Conservation (phyloP, 2,113 vertebrate species). For the Camelus bactrianus region DNA sequence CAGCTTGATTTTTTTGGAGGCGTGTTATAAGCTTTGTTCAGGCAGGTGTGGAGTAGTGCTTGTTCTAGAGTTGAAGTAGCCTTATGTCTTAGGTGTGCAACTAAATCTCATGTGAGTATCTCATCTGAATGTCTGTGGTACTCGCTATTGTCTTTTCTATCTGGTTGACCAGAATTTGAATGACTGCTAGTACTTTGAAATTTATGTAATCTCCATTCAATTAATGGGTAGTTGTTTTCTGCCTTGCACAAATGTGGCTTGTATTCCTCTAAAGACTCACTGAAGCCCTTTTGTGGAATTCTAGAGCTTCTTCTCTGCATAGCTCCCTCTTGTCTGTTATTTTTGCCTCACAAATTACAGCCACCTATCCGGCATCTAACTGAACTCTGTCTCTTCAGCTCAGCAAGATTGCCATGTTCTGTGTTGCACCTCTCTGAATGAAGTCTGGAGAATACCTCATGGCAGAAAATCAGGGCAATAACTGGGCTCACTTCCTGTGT, state of each 20-base stretch:
- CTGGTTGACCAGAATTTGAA: neutral
- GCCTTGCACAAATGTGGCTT: neutral
- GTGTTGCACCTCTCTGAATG: neutral
- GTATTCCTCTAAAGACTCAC: neutral
- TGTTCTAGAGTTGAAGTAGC: neutral
- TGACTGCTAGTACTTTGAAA: neutral
- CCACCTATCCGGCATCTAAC: neutral
- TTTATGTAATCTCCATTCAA: neutral
- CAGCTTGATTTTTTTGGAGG: neutral
- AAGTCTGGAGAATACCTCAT: neutral
- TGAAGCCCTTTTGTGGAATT: neutral
- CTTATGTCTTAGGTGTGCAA: neutral
- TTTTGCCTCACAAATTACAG: neutral
- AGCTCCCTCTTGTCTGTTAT: neutral
- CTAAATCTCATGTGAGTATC: neutral
- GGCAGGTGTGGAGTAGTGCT: neutral
- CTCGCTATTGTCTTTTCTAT: neutral
- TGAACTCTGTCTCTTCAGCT: neutral
- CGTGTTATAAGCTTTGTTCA: neutral
- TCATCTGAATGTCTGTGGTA: neutral
- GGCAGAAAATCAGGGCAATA: neutral
- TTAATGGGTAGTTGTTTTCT: neutral
- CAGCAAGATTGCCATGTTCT: neutral
- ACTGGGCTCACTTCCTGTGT: neutral
- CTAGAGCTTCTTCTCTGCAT: neutral